Conservation (phyloP, 2,113 vertebrate genomes). For the Microcebus tavaratra region DNA sequence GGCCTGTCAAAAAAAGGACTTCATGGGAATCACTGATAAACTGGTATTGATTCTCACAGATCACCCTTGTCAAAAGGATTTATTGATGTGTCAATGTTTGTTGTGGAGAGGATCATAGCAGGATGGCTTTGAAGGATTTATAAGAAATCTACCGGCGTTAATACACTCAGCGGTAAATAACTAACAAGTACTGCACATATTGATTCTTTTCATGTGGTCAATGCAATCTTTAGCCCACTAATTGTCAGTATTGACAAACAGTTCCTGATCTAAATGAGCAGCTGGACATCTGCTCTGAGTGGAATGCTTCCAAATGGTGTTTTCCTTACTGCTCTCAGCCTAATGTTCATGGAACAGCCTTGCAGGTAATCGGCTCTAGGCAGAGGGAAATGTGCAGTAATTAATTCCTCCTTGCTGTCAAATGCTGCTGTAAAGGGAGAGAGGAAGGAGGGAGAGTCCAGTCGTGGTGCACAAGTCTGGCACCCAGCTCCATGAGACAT, state of each 20-base stretch:
- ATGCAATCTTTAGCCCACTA: constrained; percentile 89
- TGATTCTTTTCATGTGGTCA: constrained; percentile 86
- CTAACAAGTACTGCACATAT: constrained; percentile 84
- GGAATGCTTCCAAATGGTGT: constrained; percentile 71
- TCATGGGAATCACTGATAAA: constrained; percentile 91
- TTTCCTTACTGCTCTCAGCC: constrained; percentile 40
- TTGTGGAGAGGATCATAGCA: constrained; percentile 84
- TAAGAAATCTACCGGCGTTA: constrained; percentile 90
- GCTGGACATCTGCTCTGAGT: constrained; percentile 76
- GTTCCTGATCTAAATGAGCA: constrained; percentile 88
- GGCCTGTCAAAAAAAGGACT: constrained; percentile 78
- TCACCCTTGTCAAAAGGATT: constrained; percentile 92
- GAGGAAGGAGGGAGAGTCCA: background rate
- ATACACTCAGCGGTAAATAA: constrained; percentile 92
- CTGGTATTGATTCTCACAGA: constrained; percentile 94
- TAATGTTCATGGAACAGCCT: background rate
- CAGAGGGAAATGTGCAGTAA: background rate
- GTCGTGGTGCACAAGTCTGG: background rate
- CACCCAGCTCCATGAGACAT: background rate
- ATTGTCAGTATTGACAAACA: constrained; percentile 89
- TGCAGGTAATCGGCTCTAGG: background rate
- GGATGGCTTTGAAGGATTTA: constrained; percentile 90
- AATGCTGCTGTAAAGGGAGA: background rate
- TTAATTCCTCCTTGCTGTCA: constrained; percentile 43
- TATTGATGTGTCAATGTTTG: constrained; percentile 93